Evolutionary conservation across 2,113 vertebrate species (phyloP).

Genomic region (Stercorarius parasiticus): DNA sequence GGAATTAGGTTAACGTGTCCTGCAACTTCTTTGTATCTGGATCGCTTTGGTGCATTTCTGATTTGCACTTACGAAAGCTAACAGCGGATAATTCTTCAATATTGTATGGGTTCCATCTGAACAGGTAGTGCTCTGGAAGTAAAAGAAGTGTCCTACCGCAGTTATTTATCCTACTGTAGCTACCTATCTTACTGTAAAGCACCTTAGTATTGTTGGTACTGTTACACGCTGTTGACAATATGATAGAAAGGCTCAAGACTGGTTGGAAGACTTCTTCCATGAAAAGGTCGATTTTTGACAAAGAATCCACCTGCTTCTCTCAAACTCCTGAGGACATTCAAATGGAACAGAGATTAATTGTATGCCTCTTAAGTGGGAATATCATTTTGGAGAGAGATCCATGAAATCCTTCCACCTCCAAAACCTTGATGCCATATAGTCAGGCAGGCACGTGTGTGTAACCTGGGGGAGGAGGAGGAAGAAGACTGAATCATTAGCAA

Average conservation of each 20-base stretch:
- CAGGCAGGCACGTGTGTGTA: not conserved
- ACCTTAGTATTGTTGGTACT: not conserved
- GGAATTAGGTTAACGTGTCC: not conserved
- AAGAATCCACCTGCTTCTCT: not conserved
- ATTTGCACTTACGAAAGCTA: not conserved
- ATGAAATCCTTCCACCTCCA: not conserved
- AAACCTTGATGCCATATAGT: not conserved
- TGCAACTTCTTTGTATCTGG: not conserved
- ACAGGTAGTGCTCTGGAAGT: not conserved
- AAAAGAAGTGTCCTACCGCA: not conserved
- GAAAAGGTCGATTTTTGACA: not conserved
- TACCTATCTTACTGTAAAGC: not conserved
- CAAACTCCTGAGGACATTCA: not conserved
- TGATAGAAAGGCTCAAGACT: not conserved
- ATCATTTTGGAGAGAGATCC: not conserved
- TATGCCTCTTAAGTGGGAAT: not conserved
- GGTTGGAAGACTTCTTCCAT: not conserved
- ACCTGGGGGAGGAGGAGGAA: not conserved
- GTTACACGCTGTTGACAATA: not conserved
- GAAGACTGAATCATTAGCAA: not conserved
- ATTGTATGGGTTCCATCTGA: not conserved
- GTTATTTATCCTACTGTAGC: not conserved
- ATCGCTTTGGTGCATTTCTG: not conserved
- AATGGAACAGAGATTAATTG: not conserved
- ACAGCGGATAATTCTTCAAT: not conserved